These are phyloP conservation scores for Percopsis transmontana DNA, from an alignment of 2,113 vertebrate genomes.

Conservation along the genomic window DNA sequence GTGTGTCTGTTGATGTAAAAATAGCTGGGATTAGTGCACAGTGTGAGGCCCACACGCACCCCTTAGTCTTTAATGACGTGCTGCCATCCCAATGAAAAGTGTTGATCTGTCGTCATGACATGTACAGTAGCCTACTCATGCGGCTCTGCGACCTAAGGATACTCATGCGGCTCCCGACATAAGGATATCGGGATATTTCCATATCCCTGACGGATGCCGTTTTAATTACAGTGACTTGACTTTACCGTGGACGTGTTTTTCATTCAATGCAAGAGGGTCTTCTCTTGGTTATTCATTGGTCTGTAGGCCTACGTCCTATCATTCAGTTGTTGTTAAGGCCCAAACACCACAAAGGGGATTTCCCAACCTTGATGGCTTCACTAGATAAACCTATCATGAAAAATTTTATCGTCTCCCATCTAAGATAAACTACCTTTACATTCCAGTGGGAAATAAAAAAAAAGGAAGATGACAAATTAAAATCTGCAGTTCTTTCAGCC, in stretches of 20 bases:
- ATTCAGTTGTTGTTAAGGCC: constrained; percentile 24
- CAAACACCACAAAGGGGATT: no score
- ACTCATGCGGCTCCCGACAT: constrained; percentile 63
- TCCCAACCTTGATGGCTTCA: no score
- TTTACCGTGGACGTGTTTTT: neutral
- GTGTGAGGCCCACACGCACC: constrained; percentile 46
- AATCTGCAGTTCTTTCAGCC: constrained; percentile 16
- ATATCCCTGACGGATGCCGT: constrained; percentile 70
- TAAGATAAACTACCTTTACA: constrained; percentile 16
- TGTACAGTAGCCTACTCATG: constrained; percentile 53
- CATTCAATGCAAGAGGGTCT: constrained; percentile 53
- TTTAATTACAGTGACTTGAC: constrained; percentile 70
- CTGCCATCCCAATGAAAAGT: constrained; percentile 46
- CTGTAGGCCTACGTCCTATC: constrained; percentile 32
- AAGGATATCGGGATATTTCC: constrained; percentile 69
- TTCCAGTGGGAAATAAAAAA: constrained; percentile 11
- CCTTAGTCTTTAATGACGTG: constrained; percentile 68
- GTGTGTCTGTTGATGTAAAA: constrained; percentile 65
- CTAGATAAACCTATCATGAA: no score
- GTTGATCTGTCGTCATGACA: constrained; percentile 53
- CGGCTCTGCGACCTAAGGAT: constrained; percentile 68
- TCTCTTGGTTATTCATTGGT: constrained; percentile 38
- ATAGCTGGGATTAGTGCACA: constrained; percentile 57
- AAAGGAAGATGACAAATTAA: constrained; percentile 32
- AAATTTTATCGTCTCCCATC: neutral